Evolutionary conservation across 2,888 invertebrate species (phyloP), one percentile per base, ranked within the genome.

Genomic region (Pinctada fucata): DNA sequence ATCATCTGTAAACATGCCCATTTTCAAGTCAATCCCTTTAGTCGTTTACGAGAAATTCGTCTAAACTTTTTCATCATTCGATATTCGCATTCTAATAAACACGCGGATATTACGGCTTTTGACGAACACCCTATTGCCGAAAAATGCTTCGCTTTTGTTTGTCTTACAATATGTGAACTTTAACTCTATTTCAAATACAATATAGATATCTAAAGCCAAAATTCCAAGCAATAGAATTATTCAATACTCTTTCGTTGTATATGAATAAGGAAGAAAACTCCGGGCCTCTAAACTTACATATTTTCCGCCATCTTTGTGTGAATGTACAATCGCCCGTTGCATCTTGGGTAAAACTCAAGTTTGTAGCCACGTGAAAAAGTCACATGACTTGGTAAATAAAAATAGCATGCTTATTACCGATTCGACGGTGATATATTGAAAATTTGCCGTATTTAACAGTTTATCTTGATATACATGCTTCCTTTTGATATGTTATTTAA

Each of bases 271-370:
- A 79, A 73, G 77, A 80, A 83, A 83, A 82, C 50, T 82, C 78
- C 81, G 58, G 65, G 77, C 78, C 76, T 82, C 75, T 79, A 76
- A 81, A 89, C 88, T 88, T 88, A 88, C 88, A 85, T 84, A 85
- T 83, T 83, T 83, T 88, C 89, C 88, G 89, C 89, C 89, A 89
- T 89, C 86, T 89, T 89, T 87, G 72, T 52, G 72, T 78, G 75
- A 80, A 80, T 80, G 80, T 74, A 78, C 74, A 48, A 67, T 64
- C 69, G 69, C 77, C 74, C 77, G 63, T 68, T 75, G 80, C 75
- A 79, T 64, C 75, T 74, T 80, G 80, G 80, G 80, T 77, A 80
- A 80, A 67, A 10, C 52, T 76, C 74, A 58, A 63, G 76, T 71
- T 70, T 52, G 71, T 49, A 68, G 67, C 74, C 80, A 80, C 80